Evolutionary conservation across 2,797 vertebrate genomes (phyloP).

Genomic region (Novumbra hubbsi): DNA sequence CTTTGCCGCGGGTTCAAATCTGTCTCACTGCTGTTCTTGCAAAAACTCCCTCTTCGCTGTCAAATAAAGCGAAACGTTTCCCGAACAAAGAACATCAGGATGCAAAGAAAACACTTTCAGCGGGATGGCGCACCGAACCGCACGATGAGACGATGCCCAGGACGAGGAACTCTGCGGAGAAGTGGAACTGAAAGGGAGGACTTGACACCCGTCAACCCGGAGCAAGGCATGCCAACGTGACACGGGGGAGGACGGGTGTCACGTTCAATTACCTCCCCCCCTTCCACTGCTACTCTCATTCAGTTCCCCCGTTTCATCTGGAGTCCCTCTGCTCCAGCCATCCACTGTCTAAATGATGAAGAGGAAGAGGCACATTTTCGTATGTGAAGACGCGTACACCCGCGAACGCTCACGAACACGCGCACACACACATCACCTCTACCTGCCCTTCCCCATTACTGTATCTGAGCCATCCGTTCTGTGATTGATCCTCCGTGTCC

Average conservation of each 20-base stretch:
- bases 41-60: too few relatives aligned
- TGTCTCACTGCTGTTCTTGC: too few relatives aligned
- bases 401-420: not conserved
- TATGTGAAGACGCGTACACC: not conserved
- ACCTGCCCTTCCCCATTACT: not conserved
- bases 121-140: not conserved
- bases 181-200: constrained; percentile 17
- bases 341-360: constrained; percentile 21
- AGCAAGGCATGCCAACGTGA: constrained; percentile 36
- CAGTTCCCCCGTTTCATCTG: constrained; percentile 35
- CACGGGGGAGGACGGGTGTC: constrained; percentile 42
- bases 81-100: too few relatives aligned
- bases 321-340: constrained; percentile 24
- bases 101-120: not conserved
- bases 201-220: constrained; percentile 41
- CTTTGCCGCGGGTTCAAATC: too few relatives aligned
- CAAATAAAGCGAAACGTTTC: too few relatives aligned
- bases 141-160: not conserved
- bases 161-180: not conserved
- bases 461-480: not conserved
- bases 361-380: constrained; percentile 22
- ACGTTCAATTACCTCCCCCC: constrained; percentile 39
- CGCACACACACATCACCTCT: not conserved
- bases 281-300: constrained; percentile 19
- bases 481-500: constrained; percentile 7